phyloP scores from a whole-genome alignment of 2,888 invertebrate species.

The Pocota personata region DNA sequence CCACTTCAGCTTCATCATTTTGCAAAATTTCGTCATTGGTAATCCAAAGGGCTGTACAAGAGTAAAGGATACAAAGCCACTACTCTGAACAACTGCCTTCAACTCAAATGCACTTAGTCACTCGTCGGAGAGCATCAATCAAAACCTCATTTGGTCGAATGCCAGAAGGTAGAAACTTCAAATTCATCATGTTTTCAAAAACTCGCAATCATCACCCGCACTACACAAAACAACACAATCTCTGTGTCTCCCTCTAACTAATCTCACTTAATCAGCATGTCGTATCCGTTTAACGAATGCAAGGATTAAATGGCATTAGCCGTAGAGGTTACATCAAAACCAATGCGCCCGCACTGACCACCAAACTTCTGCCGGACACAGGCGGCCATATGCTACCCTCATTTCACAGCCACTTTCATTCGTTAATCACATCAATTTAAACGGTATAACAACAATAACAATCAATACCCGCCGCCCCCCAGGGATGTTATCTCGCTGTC shows the following conservation, averaged over 20 bases:
- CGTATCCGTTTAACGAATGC: slow-evolving; percentile 71
- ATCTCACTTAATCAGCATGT: slow-evolving; percentile 71
- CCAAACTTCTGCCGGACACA: slow-evolving; percentile 67
- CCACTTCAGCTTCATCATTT: no score
- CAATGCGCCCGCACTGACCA: slow-evolving; percentile 70
- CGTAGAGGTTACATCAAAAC: slow-evolving; percentile 26
- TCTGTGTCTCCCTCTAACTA: slow-evolving; percentile 26
- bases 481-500: slow-evolving; percentile 52
- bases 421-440: slow-evolving; percentile 73
- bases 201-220: slow-evolving; percentile 35
- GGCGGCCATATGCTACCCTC: slow-evolving; percentile 70
- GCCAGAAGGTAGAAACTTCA: slow-evolving; percentile 63
- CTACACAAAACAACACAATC: background rate
- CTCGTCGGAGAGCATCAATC: slow-evolving; percentile 57
- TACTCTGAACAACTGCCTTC: background rate
- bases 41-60: no score
- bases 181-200: slow-evolving; percentile 64
- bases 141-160: slow-evolving; percentile 57
- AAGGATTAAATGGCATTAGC: slow-evolving; percentile 71
- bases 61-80: background rate
- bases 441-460: slow-evolving; percentile 71
- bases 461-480: slow-evolving; percentile 50
- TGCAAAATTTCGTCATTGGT: no score
- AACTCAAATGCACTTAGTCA: background rate
- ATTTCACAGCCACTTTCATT: slow-evolving; percentile 68